phyloP scores from a whole-genome alignment of 1,140 invertebrate species.

The Chymomyza costata region DNA sequence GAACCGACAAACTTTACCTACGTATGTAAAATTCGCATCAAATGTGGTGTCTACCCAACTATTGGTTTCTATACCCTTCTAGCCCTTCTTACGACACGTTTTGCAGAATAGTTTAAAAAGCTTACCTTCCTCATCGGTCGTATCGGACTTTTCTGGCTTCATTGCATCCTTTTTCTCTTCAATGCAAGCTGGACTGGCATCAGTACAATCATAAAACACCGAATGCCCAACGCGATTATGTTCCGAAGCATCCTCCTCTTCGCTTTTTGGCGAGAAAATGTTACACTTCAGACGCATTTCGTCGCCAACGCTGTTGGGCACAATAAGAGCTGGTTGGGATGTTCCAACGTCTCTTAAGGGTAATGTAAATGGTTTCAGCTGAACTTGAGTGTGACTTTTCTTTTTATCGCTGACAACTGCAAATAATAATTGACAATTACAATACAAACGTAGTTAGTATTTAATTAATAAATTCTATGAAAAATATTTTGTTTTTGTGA shows the following conservation, averaged over 20 bases:
- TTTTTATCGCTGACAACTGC: conserved; percentile 18
- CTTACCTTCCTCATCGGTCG: conserved; percentile 81
- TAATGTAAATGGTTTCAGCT: conserved; percentile 65
- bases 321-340: conserved; percentile 21
- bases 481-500: not conserved
- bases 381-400: conserved; percentile 25
- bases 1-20: too few species aligned
- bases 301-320: conserved; percentile 28
- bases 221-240: conserved; percentile 75
- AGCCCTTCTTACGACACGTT: too few species aligned
- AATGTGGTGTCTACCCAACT: too few species aligned
- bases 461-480: too few species aligned
- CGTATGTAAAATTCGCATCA: too few species aligned
- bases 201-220: conserved; percentile 76
- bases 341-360: conserved; percentile 47
- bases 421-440: conserved; percentile 39
- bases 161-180: conserved; percentile 85
- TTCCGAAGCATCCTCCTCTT: conserved; percentile 67
- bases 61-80: too few species aligned
- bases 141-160: conserved; percentile 82
- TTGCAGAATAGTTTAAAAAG: not conserved
- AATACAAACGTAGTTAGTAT: conserved; percentile 9
- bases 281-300: conserved; percentile 60
- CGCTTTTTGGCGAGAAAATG: conserved; percentile 55
- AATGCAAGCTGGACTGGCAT: conserved; percentile 76